phyloP scores from a whole-genome alignment of 23 tunicate species.

The Ascidia mentula region DNA sequence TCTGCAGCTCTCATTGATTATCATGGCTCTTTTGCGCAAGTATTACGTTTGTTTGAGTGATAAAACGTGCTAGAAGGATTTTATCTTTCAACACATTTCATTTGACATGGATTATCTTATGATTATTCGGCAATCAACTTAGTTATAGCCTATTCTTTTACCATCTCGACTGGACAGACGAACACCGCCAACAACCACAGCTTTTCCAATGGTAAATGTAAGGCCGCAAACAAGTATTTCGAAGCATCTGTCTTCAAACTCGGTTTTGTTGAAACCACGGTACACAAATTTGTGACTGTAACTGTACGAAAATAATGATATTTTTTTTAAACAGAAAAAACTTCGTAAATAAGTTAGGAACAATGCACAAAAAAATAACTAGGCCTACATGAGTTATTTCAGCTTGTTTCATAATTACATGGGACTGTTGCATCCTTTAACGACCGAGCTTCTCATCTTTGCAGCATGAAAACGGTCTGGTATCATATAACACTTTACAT shows the following conservation, averaged over 20 bases:
- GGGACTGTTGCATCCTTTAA: slow-evolving; percentile 52
- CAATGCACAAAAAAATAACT: no score
- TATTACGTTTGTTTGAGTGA: no score
- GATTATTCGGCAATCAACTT: no score
- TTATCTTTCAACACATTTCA: no score
- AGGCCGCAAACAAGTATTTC: slow-evolving; percentile 54
- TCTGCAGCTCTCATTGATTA: no score
- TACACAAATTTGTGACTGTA: slow-evolving; percentile 67
- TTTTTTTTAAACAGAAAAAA: no score
- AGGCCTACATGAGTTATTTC: no score
- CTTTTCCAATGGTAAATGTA: slow-evolving; percentile 12
- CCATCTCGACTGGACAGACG: slow-evolving; percentile 36
- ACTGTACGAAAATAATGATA: slow-evolving; percentile 28
- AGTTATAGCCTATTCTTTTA: not conserved
- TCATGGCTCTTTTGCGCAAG: not conserved
- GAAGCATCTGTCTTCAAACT: slow-evolving; percentile 42
- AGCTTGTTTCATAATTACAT: no score
- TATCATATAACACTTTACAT: slow-evolving; percentile 42
- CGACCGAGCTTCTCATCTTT: slow-evolving; percentile 65
- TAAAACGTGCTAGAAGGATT: no score
- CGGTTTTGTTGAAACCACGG: slow-evolving; percentile 61
- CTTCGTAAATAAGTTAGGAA: no score
- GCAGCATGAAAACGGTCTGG: slow-evolving; percentile 77
- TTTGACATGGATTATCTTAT: no score
- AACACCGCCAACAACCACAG: slow-evolving; percentile 38